Conservation (phyloP, 2,797 vertebrate genomes). For the Darevskia nairensis region DNA sequence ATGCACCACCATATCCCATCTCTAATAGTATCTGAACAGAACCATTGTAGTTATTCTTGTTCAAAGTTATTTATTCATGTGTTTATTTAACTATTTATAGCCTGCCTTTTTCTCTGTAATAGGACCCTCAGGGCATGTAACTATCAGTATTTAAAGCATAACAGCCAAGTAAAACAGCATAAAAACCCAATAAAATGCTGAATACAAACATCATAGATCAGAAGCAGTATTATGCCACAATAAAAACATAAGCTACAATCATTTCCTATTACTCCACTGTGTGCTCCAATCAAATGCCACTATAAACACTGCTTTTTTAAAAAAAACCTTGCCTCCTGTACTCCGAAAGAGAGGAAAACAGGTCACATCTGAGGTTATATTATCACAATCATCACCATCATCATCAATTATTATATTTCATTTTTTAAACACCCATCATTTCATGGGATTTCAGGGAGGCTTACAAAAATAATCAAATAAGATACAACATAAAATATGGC, state of each 20-base stretch:
- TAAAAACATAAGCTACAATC: neutral
- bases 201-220: neutral
- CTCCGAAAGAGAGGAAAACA: neutral
- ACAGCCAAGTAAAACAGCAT: neutral
- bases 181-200: neutral
- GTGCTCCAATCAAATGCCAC: neutral
- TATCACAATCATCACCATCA: neutral
- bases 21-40: neutral
- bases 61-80: neutral
- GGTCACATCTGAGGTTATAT: neutral
- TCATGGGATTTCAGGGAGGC: too few species aligned
- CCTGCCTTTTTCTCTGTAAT: neutral
- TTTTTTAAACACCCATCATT: too few species aligned
- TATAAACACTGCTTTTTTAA: neutral
- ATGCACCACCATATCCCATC: neutral
- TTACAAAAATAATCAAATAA: too few species aligned
- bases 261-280: neutral
- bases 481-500: too few species aligned
- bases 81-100: constrained; percentile 23
- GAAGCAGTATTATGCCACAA: neutral
- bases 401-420: too few species aligned
- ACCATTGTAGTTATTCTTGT: neutral
- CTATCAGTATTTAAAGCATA: neutral
- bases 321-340: neutral
- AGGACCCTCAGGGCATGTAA: neutral